A percentile compares a stretch with the other conserved stretches of the same genome.
phyloP scores from a whole-genome alignment of 2,113 vertebrate species.

The Myotis yumanensis region DNA sequence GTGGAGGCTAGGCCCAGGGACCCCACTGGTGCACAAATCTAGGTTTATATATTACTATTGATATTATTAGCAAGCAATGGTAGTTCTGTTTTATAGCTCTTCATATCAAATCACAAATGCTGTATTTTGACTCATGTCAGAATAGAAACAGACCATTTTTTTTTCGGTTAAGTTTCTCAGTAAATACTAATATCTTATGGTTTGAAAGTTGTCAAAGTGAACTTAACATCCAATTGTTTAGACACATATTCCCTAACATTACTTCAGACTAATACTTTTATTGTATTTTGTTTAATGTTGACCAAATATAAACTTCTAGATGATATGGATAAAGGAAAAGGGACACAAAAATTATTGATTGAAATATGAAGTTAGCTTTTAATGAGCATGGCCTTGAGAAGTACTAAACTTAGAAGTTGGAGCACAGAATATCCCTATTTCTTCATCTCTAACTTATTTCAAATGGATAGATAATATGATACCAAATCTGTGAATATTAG shows the following conservation, averaged over 20 bases:
- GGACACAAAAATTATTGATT: not conserved
- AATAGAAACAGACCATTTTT: not conserved
- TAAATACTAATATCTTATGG: not conserved
- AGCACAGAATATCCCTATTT: not conserved
- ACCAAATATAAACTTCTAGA: not conserved
- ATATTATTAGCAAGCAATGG: not conserved
- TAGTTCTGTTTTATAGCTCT: not conserved
- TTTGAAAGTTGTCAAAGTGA: slow-evolving; percentile 2
- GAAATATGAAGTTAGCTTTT: not conserved
- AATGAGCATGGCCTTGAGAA: not conserved
- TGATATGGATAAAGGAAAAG: not conserved
- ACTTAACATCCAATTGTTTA: not conserved
- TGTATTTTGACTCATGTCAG: not conserved
- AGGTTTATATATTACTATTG: not conserved
- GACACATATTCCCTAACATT: not conserved
- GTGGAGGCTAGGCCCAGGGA: no score
- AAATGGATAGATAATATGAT: not conserved
- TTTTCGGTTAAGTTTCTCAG: not conserved
- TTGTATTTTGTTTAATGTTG: not conserved
- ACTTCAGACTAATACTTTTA: not conserved
- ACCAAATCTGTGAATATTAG: not conserved
- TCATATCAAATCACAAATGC: not conserved
- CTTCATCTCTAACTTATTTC: not conserved
- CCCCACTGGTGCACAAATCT: no score
- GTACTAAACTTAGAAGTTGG: not conserved